Evolutionary conservation across 1,140 invertebrate species (phyloP).

Genomic region (Brachystomella parvula): DNA sequence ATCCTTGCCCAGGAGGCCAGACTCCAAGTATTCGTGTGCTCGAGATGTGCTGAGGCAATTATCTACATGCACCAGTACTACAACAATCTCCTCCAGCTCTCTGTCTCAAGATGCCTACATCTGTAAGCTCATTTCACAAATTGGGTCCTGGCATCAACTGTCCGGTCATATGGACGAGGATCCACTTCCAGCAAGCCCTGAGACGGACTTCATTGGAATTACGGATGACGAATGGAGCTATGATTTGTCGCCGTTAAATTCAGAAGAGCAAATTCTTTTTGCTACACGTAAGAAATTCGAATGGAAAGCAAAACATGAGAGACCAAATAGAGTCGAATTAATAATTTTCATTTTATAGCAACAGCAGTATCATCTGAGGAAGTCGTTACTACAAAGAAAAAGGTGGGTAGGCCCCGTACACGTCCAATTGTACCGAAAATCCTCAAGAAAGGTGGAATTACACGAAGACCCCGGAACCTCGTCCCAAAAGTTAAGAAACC

Average conservation of each 20-base stretch:
- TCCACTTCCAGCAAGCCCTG: not conserved
- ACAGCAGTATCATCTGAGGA: not conserved
- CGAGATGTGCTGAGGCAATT: not conserved
- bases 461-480: not conserved
- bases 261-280: not conserved
- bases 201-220: not conserved
- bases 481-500: constrained; percentile 1
- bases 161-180: not conserved
- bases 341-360: constrained; percentile 2
- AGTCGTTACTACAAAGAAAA: not conserved
- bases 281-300: not conserved
- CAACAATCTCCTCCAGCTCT: constrained; percentile 6
- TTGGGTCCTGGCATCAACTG: not conserved
- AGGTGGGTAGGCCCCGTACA: not conserved
- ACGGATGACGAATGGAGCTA: not conserved
- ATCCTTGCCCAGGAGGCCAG: not conserved
- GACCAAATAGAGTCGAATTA: too few relatives aligned
- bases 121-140: constrained; percentile 3
- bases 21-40: constrained; percentile 1
- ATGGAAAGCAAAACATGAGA: too few relatives aligned
- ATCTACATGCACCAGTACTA: constrained; percentile 8
- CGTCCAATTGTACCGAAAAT: not conserved
- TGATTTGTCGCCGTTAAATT: not conserved
- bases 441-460: not conserved
- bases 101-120: not conserved